A percentile compares a stretch with the other conserved stretches of the same genome.
These are phyloP conservation scores for Eremobia ochroleuca DNA, from an alignment of 2,888 invertebrate species.

Conservation along the genomic window DNA sequence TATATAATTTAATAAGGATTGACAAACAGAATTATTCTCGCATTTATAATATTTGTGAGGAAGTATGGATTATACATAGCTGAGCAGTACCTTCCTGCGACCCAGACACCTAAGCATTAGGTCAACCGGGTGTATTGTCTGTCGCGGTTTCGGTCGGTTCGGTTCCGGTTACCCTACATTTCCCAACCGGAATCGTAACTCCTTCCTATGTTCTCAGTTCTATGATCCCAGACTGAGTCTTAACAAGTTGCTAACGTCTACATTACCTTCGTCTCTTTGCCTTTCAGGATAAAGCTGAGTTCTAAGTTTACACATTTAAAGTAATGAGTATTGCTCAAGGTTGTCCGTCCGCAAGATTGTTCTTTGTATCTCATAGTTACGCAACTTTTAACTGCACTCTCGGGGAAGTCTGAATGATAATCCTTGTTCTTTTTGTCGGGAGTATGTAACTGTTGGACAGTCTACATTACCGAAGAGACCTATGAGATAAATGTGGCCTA, in stretches of 20 bases:
- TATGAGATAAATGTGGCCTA: constrained; percentile 21
- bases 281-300: constrained; percentile 33
- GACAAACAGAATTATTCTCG: background rate
- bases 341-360: constrained; percentile 15
- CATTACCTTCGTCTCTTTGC: constrained; percentile 5
- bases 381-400: constrained; percentile 30
- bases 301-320: constrained; percentile 39
- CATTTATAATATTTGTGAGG: background rate
- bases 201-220: background rate
- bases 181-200: constrained; percentile 11
- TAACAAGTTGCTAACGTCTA: constrained; percentile 26
- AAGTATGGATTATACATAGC: background rate
- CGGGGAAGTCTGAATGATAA: constrained; percentile 32
- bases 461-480: constrained; percentile 24
- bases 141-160: constrained; percentile 1
- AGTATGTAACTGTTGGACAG: constrained; percentile 11
- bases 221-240: background rate
- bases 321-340: constrained; percentile 14
- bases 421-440: constrained; percentile 29
- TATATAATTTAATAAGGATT: background rate
- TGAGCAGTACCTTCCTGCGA: background rate
- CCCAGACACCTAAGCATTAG: constrained; percentile 14
- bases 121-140: constrained; percentile 14
- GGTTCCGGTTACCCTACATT: constrained; percentile 17
- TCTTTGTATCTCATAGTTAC: constrained; percentile 23